Base-by-base conservation (phyloP, 2,888 invertebrate genomes). In the Alsophila aescularia region DNA sequence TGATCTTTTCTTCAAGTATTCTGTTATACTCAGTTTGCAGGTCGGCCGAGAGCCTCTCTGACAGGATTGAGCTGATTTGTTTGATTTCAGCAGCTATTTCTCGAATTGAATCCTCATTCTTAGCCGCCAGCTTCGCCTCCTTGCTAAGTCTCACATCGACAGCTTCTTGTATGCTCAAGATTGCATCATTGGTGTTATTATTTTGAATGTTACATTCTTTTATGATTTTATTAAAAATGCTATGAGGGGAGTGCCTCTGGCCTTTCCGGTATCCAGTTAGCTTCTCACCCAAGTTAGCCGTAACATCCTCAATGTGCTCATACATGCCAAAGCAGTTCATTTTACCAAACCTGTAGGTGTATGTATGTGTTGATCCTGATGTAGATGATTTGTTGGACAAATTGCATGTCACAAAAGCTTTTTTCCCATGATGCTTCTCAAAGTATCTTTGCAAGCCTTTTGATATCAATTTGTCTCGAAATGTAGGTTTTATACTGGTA, bases 331-430 rank as follows among this genome's bases (percentile, higher is more conserved):
- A 92, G 77, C 90, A 89, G 63, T 90, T 92, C 27, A 93, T 93
- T 74, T 93, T 92, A 29, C 94, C 85, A 79, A 95, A 94, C 56
- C 93, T 92, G 65, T 95, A 94, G 43, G 92, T 91, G 65, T 93
- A 94, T 53, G 93, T 92, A 69, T 94, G 94, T 0, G 94, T 95
- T 5, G 94, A 93, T 45, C 83, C 85, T 40, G 85, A 83, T 2
- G 87, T 81, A 37, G 93, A 92, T 9, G 70, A 75, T 66, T 93
- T 92, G 45, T 90, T 92, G 27, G 92, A 93, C 39, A 95, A 76
- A 68, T 94, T 88, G 72, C 95, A 95, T 47, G 93, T 92, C 3
- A 93, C 89, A 84, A 95, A 95, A 58, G 90, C 88, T 69, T 94
- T 93, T 40, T 86, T 87, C n/a, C 87, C 84, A 59, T 90, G 85